Evolutionary conservation across 2,113 vertebrate species (phyloP).

Genomic region (Atherinomorus stipes): DNA sequence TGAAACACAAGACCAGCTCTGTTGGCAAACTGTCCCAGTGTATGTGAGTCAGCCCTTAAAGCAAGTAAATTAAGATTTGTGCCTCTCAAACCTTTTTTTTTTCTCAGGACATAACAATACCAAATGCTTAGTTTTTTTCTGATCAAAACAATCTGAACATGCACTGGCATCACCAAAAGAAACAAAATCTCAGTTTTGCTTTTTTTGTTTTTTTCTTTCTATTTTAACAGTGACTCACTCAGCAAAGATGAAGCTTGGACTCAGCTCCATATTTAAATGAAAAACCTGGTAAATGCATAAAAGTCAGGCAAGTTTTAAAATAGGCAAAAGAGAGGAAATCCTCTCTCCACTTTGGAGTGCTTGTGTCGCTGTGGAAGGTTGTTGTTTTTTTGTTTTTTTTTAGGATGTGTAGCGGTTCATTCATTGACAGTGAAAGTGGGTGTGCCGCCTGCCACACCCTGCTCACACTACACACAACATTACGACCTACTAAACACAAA

Average conservation of each 20-base stretch:
- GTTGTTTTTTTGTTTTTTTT: too few species aligned
- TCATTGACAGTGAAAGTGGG: slow-evolving; percentile 69
- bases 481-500: not conserved
- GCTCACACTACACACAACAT: slow-evolving; percentile 30
- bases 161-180: not conserved
- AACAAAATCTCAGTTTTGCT: not conserved
- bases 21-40: slow-evolving; percentile 16
- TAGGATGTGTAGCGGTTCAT: slow-evolving; percentile 48
- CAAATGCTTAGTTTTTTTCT: not conserved
- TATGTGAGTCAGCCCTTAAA: not conserved
- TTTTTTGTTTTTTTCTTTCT: too few species aligned
- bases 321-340: not conserved
- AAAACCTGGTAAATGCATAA: slow-evolving; percentile 1
- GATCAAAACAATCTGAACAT: not conserved
- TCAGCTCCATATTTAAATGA: not conserved
- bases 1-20: slow-evolving; percentile 52
- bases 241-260: not conserved
- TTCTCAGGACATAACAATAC: not conserved
- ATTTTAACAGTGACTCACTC: not conserved
- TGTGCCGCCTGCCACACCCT: slow-evolving; percentile 74
- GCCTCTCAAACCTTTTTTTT: not conserved
- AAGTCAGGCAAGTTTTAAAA: not conserved
- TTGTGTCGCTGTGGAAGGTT: slow-evolving; percentile 7
- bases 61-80: not conserved
- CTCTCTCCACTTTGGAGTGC: not conserved